Base-by-base conservation (phyloP, 1,140 invertebrate genomes). In the Carposina sasakii region DNA sequence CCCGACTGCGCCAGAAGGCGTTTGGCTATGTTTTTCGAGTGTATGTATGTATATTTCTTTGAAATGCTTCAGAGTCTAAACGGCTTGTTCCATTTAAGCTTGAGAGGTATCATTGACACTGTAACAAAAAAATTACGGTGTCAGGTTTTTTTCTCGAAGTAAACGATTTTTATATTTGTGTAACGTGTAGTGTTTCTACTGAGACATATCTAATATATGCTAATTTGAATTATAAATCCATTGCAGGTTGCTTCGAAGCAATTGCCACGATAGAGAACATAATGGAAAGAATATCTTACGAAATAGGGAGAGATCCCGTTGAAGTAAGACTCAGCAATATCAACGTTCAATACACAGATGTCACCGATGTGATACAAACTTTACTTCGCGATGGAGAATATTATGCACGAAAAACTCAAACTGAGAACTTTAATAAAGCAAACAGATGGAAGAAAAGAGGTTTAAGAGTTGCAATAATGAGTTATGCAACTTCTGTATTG, bases 401-500 rank as follows among this genome's bases (percentile, higher is more conserved):
- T 56, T 76, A 87, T 10, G 70, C 73, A 2, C 72, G 90, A 26
- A 84, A 78, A 40, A 71, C 69, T 45, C 83, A 82, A 10, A 79
- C 91, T 9, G 68, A 87, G 26, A 58, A 76, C n/a, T 92, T 90
- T 56, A 94, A 94, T 66, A 77, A 82, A 47, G 49, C 67, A 24
- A 92, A 94, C 79, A 86, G 92, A 12, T 94, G 93, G 93, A 90
- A 87, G 49, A 94, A 94, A 60, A 86, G 88, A 22, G 92, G 92
- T 3, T 74, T 94, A 13, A 76, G 89, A 6, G 39, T 93, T 0
- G 67, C 88, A 8, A 82, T 90, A 0, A 89, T 93, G 88, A 87
- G 87, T 50, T 93, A 89, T 74, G 74, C 79, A 0, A 68, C 89
- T 1, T 34, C 48, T 0, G 71, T 76, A 40, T 77, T 66, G 20